phyloP scores from a whole-genome alignment of 1,140 invertebrate genomes.

The Drosophila malerkotliana region DNA sequence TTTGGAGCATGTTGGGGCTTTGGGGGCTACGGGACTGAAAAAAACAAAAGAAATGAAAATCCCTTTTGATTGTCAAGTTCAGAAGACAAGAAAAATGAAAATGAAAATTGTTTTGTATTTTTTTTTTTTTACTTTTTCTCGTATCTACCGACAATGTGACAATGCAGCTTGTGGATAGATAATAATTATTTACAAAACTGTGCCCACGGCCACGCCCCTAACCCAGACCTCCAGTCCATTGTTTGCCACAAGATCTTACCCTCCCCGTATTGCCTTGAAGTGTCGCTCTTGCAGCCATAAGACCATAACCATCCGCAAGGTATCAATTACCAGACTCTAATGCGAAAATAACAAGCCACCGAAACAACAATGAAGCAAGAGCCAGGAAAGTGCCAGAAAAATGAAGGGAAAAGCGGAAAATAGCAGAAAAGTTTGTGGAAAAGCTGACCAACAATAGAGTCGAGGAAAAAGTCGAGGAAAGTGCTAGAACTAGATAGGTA shows the following conservation, averaged over 20 bases:
- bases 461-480: slow-evolving; percentile 5
- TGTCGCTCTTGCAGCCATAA: slow-evolving; percentile 44
- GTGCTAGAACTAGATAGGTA: background rate
- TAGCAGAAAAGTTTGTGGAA: slow-evolving; percentile 2
- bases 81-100: slow-evolving; percentile 56
- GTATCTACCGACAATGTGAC: slow-evolving; percentile 47
- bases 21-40: slow-evolving; percentile 15
- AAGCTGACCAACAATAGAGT: slow-evolving; percentile 38
- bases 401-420: slow-evolving; percentile 23
- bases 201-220: slow-evolving; percentile 45
- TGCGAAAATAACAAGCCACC: slow-evolving; percentile 74
- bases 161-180: slow-evolving; percentile 57
- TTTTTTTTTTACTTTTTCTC: slow-evolving; percentile 24
- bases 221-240: slow-evolving; percentile 43
- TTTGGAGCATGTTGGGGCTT: slow-evolving; percentile 15
- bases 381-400: slow-evolving; percentile 37
- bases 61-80: slow-evolving; percentile 79
- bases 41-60: slow-evolving; percentile 65
- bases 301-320: slow-evolving; percentile 53
- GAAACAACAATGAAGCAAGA: slow-evolving; percentile 36
- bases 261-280: slow-evolving; percentile 27
- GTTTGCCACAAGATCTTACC: slow-evolving; percentile 34
- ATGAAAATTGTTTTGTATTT: slow-evolving; percentile 57
- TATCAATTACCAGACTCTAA: slow-evolving; percentile 78
- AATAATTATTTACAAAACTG: slow-evolving; percentile 70